Conservation (phyloP, 2,113 vertebrate genomes). For the Saguinus midas region DNA sequence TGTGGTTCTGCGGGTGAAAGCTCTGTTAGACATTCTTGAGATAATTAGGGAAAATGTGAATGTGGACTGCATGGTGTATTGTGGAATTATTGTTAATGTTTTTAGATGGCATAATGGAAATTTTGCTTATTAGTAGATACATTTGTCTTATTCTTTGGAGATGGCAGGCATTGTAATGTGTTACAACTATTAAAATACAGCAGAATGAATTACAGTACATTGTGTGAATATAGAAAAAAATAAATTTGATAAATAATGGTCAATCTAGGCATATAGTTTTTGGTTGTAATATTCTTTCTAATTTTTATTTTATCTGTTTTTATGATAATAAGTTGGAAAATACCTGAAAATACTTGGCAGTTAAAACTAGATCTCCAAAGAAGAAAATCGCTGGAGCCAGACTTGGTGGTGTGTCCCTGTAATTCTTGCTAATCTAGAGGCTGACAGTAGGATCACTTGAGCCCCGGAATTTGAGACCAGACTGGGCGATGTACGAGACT, state of each 20-base stretch:
- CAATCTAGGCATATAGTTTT: background rate
- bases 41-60: conserved; percentile 17
- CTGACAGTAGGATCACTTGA: background rate
- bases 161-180: background rate
- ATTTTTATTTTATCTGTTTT: background rate
- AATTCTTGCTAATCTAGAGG: background rate
- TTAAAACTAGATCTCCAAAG: background rate
- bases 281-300: background rate
- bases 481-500: background rate
- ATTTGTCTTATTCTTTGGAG: background rate
- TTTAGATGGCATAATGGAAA: background rate
- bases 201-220: background rate
- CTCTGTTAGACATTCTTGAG: background rate
- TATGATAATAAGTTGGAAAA: background rate
- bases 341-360: background rate
- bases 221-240: background rate
- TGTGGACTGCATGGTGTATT: background rate
- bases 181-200: background rate
- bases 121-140: background rate
- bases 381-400: background rate
- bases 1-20: background rate
- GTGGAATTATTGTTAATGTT: conserved; percentile 29
- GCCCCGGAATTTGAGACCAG: background rate
- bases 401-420: background rate
- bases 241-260: background rate